Percentiles rank a stretch among this genome's conserved stretches.
phyloP scores from a whole-genome alignment of 2,888 invertebrate genomes.

The Heliothis peltigera region DNA sequence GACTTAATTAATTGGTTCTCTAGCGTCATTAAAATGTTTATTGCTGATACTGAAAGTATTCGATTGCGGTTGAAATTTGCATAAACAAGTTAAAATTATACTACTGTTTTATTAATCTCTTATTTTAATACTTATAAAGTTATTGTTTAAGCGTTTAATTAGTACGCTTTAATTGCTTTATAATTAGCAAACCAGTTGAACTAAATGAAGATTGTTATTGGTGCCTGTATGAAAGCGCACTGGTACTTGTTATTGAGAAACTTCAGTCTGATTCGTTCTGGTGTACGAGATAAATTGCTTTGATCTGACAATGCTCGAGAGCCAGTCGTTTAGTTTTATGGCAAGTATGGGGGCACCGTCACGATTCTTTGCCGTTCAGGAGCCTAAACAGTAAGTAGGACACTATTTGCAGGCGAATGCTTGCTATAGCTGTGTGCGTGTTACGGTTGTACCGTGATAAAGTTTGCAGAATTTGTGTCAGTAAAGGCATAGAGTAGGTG shows the following conservation, averaged over 20 bases:
- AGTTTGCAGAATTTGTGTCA: slow-evolving; percentile 26
- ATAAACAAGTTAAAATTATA: slow-evolving; percentile 10
- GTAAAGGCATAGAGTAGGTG: slow-evolving; percentile 2
- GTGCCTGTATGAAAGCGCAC: slow-evolving; percentile 12
- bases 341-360: slow-evolving; percentile 26
- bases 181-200: not conserved
- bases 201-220: slow-evolving; percentile 15
- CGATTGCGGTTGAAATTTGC: not conserved
- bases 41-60: not conserved
- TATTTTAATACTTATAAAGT: not conserved
- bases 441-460: slow-evolving; percentile 27
- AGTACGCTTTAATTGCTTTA: not conserved
- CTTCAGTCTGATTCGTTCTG: slow-evolving; percentile 24
- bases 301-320: slow-evolving; percentile 40
- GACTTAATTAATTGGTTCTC: slow-evolving; percentile 2
- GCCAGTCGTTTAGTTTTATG: slow-evolving; percentile 44
- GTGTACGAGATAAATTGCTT: slow-evolving; percentile 32
- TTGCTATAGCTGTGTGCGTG: slow-evolving; percentile 28
- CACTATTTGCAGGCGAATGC: slow-evolving; percentile 20
- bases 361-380: slow-evolving; percentile 31
- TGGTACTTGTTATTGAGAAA: slow-evolving; percentile 23
- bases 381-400: slow-evolving; percentile 17
- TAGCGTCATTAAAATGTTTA: not conserved
- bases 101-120: not conserved
- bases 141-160: not conserved